Evolutionary conservation across 2,888 invertebrate species (phyloP), one percentile per base, ranked within the genome.

Genomic region (Horisme vitalbata): DNA sequence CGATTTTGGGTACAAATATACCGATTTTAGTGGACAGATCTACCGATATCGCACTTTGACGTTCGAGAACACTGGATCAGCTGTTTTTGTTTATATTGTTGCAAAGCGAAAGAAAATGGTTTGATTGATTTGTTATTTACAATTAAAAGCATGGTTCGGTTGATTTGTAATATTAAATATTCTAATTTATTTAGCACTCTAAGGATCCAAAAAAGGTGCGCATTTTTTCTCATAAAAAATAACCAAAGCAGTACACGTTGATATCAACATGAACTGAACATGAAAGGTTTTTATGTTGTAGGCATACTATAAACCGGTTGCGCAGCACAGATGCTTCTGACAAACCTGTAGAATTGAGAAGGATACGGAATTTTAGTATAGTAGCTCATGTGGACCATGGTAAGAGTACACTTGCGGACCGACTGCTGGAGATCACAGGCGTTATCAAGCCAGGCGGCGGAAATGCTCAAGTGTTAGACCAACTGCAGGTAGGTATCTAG

Each of bases 351-450:
- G 77, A 83, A 24, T 68, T 76, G n/a, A 68, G 59, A 26, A 79
- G 70, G 56, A 97, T 98, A 28, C 91, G 98, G 45, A 99, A 99
- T 79, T 98, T 99, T 72, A 96, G 98, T 80, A 99, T 99, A 66
- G 97, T 99, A 53, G 99, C 99, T n/a, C 99, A 99, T 84, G 96
- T 99, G 1, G 99, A 99, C 79, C 99, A 99, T 90, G 99, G 99
- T 0, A 99, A 99, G 88, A 97, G 97, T 79, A 99, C 99, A 0
- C 84, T 99, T 45, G 98, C 99, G 0, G 99, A 99, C 78, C 91
- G 99, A 43, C 79, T 99, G n/a, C 81, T 99, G 8, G 99, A 99
- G 91, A 83, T 95, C 41, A 97, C 98, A 10, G 98, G 98, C 57
- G 94, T 93, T 0, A 93, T 95, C 43, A 92, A 93, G 67, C 86